Evolutionary conservation across 1,140 invertebrate genomes (phyloP).

Genomic region (Protaetia brevitarsis): DNA sequence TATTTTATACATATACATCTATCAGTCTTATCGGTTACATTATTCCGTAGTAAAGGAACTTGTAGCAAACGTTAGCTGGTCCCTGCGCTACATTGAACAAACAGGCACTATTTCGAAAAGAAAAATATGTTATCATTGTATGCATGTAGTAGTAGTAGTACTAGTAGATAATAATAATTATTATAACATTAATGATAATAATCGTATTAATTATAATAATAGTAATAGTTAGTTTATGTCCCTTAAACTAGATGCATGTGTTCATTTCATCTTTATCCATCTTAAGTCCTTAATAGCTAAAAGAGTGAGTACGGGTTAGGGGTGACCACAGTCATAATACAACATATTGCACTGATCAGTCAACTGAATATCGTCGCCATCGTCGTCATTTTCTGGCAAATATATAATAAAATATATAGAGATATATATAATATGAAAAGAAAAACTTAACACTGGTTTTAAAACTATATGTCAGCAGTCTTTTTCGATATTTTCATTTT

Average conservation of each 20-base stretch:
- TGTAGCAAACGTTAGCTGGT: constrained; percentile 48
- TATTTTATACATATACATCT: constrained; percentile 32
- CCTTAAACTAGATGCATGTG: neutral
- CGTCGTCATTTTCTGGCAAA: constrained; percentile 26
- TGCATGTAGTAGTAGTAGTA: constrained; percentile 19
- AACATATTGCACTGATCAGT: constrained; percentile 49
- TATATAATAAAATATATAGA: constrained; percentile 37
- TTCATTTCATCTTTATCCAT: neutral
- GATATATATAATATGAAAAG: constrained; percentile 23
- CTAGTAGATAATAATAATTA: too few relatives aligned
- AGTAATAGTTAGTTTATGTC: constrained; percentile 9
- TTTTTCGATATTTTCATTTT: constrained; percentile 23
- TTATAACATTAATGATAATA: neutral
- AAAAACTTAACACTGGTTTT: constrained; percentile 49
- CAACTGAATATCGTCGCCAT: constrained; percentile 37
- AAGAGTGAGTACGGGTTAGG: constrained; percentile 45
- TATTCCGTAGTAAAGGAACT: constrained; percentile 42
- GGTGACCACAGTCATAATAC: constrained; percentile 40
- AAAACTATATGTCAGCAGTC: constrained; percentile 45
- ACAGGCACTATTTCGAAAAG: constrained; percentile 34
- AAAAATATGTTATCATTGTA: constrained; percentile 19
- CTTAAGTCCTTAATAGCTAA: neutral
- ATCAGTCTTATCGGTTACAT: constrained; percentile 49
- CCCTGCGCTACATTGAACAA: constrained; percentile 33
- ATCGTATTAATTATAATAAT: neutral